Evolutionary conservation across 2,797 vertebrate genomes (phyloP).

Genomic region (Chrosomus eos): DNA sequence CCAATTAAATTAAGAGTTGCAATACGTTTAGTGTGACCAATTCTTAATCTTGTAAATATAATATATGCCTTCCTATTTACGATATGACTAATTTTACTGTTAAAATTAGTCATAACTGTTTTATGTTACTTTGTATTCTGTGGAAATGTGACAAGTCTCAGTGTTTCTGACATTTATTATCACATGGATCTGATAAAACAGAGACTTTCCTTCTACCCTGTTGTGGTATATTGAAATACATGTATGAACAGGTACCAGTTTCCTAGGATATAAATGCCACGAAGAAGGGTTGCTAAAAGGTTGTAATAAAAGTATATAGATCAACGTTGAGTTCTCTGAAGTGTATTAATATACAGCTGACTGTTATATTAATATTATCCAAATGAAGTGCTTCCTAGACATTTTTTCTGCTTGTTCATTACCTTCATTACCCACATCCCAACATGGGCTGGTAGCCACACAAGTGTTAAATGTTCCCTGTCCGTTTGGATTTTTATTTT

Average conservation of each 20-base stretch:
- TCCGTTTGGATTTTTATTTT: too few species aligned
- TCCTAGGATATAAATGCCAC: too few species aligned
- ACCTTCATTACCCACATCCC: background rate
- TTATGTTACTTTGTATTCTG: background rate
- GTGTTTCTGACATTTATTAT: background rate
- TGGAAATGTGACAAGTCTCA: background rate
- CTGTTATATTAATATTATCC: too few species aligned
- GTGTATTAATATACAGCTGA: too few species aligned
- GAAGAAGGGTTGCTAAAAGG: too few species aligned
- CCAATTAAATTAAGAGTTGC: background rate
- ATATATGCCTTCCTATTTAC: background rate
- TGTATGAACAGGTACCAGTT: too few species aligned
- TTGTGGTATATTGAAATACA: too few species aligned
- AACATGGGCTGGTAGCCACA: background rate
- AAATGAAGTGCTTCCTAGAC: background rate
- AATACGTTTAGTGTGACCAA: background rate
- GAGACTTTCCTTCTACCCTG: background rate
- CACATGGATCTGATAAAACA: background rate
- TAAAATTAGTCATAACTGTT: background rate
- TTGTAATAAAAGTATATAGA: too few species aligned
- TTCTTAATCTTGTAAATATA: background rate
- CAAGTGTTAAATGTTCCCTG: background rate
- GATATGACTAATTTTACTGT: background rate
- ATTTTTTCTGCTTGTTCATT: background rate
- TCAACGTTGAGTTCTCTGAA: too few species aligned